These are phyloP conservation scores for Leptinotarsa rubiginosa DNA, from an alignment of 2,888 invertebrate species.

Conservation along the genomic window DNA sequence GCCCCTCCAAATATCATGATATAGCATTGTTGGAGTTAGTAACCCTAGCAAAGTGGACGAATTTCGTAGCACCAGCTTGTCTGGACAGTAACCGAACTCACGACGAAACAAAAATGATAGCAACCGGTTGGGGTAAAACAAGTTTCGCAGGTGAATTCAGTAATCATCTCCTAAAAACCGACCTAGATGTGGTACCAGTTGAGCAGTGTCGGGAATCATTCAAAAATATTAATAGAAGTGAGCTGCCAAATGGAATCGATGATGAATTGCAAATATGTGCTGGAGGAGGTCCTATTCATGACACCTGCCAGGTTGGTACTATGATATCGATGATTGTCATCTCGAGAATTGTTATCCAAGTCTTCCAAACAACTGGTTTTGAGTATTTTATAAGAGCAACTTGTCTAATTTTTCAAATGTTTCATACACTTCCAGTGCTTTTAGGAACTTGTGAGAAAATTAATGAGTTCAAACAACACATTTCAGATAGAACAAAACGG, in stretches of 20 bases:
- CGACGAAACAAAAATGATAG: conserved; percentile 57
- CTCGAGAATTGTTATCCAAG: too few species aligned
- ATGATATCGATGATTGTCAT: too few species aligned
- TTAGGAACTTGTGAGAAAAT: background rate
- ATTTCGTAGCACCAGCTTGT: conserved; percentile 67
- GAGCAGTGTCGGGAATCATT: conserved; percentile 43
- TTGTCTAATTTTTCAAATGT: too few species aligned
- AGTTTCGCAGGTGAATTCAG: conserved; percentile 22
- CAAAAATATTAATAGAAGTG: conserved; percentile 15
- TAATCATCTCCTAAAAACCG: conserved; percentile 16
- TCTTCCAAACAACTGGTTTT: too few species aligned
- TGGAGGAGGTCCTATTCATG: conserved; percentile 64
- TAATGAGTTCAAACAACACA: too few species aligned
- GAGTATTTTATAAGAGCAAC: too few species aligned
- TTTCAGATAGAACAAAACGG: too few species aligned
- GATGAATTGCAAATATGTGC: conserved; percentile 69
- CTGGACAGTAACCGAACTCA: conserved; percentile 50
- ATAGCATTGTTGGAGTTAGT: conserved; percentile 67
- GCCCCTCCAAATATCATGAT: conserved; percentile 65
- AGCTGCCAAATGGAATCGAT: conserved; percentile 62
- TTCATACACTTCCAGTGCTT: too few species aligned
- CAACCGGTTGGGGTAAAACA: conserved; percentile 47
- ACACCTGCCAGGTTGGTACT: conserved; percentile 68
- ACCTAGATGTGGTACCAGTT: conserved; percentile 1
- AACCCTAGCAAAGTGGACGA: conserved; percentile 58